Conservation (phyloP, 53 echinoderm and acorn worm species). For the Paracentrotus lividus region DNA sequence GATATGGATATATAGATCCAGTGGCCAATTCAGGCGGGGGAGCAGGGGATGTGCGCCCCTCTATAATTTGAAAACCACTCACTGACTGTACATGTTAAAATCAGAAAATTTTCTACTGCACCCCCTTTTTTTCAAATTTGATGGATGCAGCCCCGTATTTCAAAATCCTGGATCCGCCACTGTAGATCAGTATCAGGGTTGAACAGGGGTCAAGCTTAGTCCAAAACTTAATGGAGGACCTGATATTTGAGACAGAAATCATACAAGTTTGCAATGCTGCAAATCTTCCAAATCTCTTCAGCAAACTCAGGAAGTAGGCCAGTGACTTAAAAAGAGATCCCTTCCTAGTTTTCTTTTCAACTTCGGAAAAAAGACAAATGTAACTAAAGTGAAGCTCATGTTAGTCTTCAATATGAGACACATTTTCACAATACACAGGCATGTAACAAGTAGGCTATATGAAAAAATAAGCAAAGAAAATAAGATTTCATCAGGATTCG, state of each 20-base stretch:
- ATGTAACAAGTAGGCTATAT: too few relatives aligned
- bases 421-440: too few relatives aligned
- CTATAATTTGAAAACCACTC: too few relatives aligned
- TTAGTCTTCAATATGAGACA: not conserved
- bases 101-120: too few relatives aligned
- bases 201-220: not conserved
- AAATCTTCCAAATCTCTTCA: slow-evolving; percentile 37
- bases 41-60: too few relatives aligned
- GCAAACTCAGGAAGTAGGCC: slow-evolving; percentile 30
- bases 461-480: too few relatives aligned
- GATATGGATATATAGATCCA: too few relatives aligned
- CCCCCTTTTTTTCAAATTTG: too few relatives aligned
- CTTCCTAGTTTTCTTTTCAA: not conserved
- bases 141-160: too few relatives aligned
- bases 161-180: not conserved
- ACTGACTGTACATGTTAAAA: too few relatives aligned
- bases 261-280: slow-evolving; percentile 47
- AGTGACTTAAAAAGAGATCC: slow-evolving; percentile 18
- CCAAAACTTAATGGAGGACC: not conserved
- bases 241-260: slow-evolving; percentile 51
- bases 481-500: too few relatives aligned
- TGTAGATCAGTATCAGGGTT: not conserved
- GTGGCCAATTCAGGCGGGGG: too few relatives aligned
- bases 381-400: not conserved
- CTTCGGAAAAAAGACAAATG: not conserved